Evolutionary conservation across 2,113 vertebrate genomes (phyloP), one percentile per base, ranked within the genome.

Genomic region (Bujurquina vittata): DNA sequence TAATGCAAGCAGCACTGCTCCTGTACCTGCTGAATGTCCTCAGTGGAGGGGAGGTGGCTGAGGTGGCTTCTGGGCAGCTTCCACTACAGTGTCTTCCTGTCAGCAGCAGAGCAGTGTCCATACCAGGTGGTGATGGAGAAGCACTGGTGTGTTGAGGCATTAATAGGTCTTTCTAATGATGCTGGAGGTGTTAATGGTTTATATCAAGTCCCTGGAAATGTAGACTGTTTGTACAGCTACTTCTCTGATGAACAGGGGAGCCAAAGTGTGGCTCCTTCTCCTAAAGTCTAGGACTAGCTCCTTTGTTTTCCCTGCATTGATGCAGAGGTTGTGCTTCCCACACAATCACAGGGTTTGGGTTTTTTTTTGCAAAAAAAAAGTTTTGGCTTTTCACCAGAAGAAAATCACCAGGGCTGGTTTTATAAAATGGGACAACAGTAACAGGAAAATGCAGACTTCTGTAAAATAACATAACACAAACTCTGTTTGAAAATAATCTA

Each of bases 401-500:
- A 43, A 43, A 43, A 43, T 43, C 40, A 49, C 40, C 63, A 11
- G 23, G 29, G 7, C 63, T 69, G 40, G 40, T 26, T 69, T 69
- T 49, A 49, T 49, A 29, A 69, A 69, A 20, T 18, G 9, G 9
- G 23, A 49, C 40, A 69, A 29, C 0, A 3, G 46, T 69, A 18
- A 69, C 1, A 49, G 63, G 26, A 49, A 69, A 69, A 49, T 69
- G 15, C 63, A 18, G 9, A 69, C 26, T 29, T 69, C 3, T 49
- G 40, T 69, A 29, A 69, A 69, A 69, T 69, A 3, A 69, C 18
- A 35, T 69, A 49, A 20, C 23, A 69, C 40, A 49, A 69, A 69
- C 63, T 69, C 23, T 67, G 26, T 49, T 49, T 49, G 26, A 23
- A 46, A 67, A 67, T 67, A 69, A 49, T 22, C 0, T 0, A 29